Conservation (phyloP, 2,888 invertebrate species). For the Pocota personata region DNA sequence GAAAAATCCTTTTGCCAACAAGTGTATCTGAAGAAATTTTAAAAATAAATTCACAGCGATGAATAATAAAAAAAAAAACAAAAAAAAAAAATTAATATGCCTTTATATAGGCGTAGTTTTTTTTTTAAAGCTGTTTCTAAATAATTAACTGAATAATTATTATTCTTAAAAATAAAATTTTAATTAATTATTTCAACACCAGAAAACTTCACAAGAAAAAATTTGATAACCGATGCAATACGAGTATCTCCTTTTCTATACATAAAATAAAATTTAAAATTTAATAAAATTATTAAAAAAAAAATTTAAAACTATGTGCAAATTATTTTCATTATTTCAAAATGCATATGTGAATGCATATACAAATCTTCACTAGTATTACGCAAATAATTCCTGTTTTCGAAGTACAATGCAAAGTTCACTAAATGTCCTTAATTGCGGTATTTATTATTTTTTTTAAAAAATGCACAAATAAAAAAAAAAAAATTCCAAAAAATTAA, state of each 20-base stretch:
- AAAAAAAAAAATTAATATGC: neutral
- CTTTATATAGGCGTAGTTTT: neutral
- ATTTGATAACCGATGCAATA: no score
- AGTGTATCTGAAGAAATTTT: slow-evolving; percentile 18
- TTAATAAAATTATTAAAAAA: no score
- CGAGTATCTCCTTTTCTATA: no score
- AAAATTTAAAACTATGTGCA: no score
- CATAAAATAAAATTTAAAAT: no score
- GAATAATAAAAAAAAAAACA: neutral
- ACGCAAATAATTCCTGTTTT: neutral
- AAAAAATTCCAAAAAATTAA: neutral
- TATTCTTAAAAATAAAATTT: no score
- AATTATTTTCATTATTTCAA: neutral
- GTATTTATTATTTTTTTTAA: no score
- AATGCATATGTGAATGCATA: neutral
- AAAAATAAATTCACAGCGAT: slow-evolving; percentile 4
- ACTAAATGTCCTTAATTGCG: neutral
- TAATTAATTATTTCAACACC: no score
- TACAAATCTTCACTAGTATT: neutral
- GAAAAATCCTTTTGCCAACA: slow-evolving; percentile 43
- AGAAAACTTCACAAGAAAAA: no score
- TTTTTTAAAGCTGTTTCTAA: no score
- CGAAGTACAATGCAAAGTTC: neutral
- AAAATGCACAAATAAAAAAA: neutral
- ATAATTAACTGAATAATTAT: no score